Base-by-base conservation (phyloP, 2,888 invertebrate species). In the Choristoneura rosaceana region DNA sequence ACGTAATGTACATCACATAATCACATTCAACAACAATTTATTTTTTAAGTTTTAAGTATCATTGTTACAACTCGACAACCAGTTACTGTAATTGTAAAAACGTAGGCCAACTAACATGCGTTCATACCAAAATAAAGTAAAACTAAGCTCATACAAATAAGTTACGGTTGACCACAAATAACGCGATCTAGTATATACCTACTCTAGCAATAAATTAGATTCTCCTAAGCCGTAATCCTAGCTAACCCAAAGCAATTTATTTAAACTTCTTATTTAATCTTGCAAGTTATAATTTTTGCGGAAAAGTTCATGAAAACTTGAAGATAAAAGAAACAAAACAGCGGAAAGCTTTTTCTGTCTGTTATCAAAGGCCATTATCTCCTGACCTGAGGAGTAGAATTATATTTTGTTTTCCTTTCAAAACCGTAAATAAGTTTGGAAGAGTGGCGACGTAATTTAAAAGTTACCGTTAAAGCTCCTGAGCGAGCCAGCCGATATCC, bases 331-430 rank as follows among this genome's bases (percentile, higher is more conserved):
- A 91, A 93, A 91, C 91, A 92, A 92, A 93, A 92, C 93, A 93
- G 90, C 92, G 92, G 92, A 93, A 93, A 93, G 93, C 93, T 93
- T 93, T 92, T 89, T 90, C 91, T 89, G 89, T 86, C 90, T 90
- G 89, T 92, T 93, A 93, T 92, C 92, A 93, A 91, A 92, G 89
- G 87, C 91, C 90, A 92, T 93, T 93, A 93, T 92, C 92, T 91
- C 85, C 89, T 92, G 93, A 93, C 91, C 92, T 93, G 90, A 90
- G 91, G 92, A 90, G 87, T 90, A 87, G 90, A 91, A 93, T 93
- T 91, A 92, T 92, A 92, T 93, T 93, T 92, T 91, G 92, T 90
- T 91, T 90, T 71, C 43, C 69, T 73, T 71, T 68, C 76, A 71
- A 71, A 50, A 75, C 68, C 71, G 74, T 89, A 90, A 91, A 89